These are phyloP conservation scores for Chiloscyllium punctatum DNA, from an alignment of 2,797 vertebrate species.

Conservation along the genomic window DNA sequence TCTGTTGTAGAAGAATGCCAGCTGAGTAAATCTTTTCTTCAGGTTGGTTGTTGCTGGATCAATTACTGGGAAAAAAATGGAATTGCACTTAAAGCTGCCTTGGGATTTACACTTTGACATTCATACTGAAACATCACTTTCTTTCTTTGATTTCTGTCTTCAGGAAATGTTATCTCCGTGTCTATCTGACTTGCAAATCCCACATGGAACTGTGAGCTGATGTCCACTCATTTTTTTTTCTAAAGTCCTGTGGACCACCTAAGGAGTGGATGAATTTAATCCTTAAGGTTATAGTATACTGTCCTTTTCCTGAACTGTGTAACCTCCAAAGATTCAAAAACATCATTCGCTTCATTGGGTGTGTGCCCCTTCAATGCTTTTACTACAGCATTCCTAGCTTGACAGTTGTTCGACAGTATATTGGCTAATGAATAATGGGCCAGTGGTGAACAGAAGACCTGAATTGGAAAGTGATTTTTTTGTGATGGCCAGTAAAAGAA, in stretches of 20 bases:
- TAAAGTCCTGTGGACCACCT: neutral
- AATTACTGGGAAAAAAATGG: neutral
- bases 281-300: slow-evolving; percentile 26
- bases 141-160: neutral
- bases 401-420: slow-evolving; percentile 38
- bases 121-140: neutral
- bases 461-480: neutral
- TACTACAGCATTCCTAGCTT: neutral
- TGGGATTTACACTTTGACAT: neutral
- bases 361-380: slow-evolving; percentile 34
- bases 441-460: slow-evolving; percentile 34
- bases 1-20: neutral
- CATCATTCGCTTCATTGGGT: slow-evolving; percentile 29
- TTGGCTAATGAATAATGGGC: slow-evolving; percentile 35
- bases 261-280: neutral
- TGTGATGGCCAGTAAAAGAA: neutral
- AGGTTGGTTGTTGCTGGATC: neutral
- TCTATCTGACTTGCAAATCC: neutral
- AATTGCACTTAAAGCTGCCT: neutral
- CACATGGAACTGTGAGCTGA: neutral
- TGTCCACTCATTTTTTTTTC: neutral
- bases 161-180: neutral
- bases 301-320: slow-evolving; percentile 28
- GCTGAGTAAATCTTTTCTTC: neutral
- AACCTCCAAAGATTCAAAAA: neutral